A percentile compares a stretch with the other conserved stretches of the same genome.
Evolutionary conservation across 1,140 invertebrate species (phyloP).

Genomic region (Anadara kagoshimensis): DNA sequence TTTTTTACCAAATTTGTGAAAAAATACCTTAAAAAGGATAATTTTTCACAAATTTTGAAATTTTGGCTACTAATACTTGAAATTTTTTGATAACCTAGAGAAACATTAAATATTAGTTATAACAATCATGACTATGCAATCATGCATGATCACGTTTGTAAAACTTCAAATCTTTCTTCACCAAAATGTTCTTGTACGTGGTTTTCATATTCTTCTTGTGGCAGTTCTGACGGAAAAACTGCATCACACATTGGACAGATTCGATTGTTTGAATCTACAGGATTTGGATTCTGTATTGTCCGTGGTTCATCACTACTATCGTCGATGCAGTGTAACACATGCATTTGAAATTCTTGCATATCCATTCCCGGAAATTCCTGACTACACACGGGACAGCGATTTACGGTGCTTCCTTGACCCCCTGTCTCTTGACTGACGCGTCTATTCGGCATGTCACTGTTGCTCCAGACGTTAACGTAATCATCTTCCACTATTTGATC

Average conservation of each 20-base stretch:
- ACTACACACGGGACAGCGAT: slow-evolving; percentile 52
- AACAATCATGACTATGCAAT: too few relatives aligned
- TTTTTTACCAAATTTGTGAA: too few relatives aligned
- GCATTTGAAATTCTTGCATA: slow-evolving; percentile 60
- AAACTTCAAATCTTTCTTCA: slow-evolving; percentile 56
- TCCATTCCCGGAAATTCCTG: slow-evolving; percentile 48
- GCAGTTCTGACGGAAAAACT: slow-evolving; percentile 37
- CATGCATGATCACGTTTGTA: slow-evolving; percentile 25
- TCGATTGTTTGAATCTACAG: slow-evolving; percentile 12
- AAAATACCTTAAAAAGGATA: too few relatives aligned
- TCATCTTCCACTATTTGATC: too few relatives aligned
- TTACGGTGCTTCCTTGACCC: too few relatives aligned
- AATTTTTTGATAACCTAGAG: too few relatives aligned
- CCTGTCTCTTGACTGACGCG: too few relatives aligned
- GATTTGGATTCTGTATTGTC: slow-evolving; percentile 38
- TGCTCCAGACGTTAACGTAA: too few relatives aligned
- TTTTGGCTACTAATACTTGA: too few relatives aligned
- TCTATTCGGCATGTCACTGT: too few relatives aligned
- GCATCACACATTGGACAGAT: slow-evolving; percentile 58
- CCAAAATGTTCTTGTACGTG: slow-evolving; percentile 62
- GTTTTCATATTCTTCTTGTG: slow-evolving; percentile 54
- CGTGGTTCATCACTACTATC: slow-evolving; percentile 23
- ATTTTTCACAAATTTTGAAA: too few relatives aligned
- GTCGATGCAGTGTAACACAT: slow-evolving; percentile 63
- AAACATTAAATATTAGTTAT: too few relatives aligned